These are phyloP conservation scores for Pinna nobilis DNA, from an alignment of 1,140 invertebrate species.

Conservation along the genomic window DNA sequence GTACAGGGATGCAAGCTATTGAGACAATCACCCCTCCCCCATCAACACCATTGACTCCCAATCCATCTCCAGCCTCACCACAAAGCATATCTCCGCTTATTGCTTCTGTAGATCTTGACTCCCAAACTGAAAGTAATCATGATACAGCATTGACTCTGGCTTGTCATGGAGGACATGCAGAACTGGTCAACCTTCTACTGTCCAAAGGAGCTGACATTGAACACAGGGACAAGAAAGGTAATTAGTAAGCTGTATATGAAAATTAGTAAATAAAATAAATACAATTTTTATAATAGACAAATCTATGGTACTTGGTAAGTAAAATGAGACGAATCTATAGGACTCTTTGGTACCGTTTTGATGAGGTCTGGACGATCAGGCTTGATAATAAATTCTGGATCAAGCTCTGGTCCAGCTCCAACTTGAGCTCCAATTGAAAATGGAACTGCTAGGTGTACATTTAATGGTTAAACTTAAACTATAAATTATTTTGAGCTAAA, in stretches of 20 bases:
- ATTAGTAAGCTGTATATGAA: neutral
- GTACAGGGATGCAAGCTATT: slow-evolving; percentile 33
- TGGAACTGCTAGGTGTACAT: too few species aligned
- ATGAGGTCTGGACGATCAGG: too few species aligned
- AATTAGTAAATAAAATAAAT: slow-evolving; percentile 3
- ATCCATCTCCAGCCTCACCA: slow-evolving; percentile 64
- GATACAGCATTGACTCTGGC: slow-evolving; percentile 98
- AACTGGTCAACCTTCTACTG: slow-evolving; percentile 93
- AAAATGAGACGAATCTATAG: neutral
- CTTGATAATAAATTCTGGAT: too few species aligned
- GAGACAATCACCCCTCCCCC: slow-evolving; percentile 60
- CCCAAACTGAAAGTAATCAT: slow-evolving; percentile 98
- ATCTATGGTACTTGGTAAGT: neutral
- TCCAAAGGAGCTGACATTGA: slow-evolving; percentile 94
- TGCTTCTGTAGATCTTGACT: slow-evolving; percentile 86
- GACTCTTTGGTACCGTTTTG: neutral
- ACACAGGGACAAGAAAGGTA: slow-evolving; percentile 96
- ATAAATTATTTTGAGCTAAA: too few species aligned
- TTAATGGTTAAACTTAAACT: too few species aligned
- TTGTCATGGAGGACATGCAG: slow-evolving; percentile 97
- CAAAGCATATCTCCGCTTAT: slow-evolving; percentile 61
- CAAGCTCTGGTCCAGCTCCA: too few species aligned
- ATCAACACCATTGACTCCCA: slow-evolving; percentile 59
- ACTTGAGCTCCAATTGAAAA: too few species aligned
- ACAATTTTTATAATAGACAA: too few species aligned